These are phyloP conservation scores for Pelodiscus sinensis DNA, from an alignment of 2,113 vertebrate genomes.

Conservation along the genomic window DNA sequence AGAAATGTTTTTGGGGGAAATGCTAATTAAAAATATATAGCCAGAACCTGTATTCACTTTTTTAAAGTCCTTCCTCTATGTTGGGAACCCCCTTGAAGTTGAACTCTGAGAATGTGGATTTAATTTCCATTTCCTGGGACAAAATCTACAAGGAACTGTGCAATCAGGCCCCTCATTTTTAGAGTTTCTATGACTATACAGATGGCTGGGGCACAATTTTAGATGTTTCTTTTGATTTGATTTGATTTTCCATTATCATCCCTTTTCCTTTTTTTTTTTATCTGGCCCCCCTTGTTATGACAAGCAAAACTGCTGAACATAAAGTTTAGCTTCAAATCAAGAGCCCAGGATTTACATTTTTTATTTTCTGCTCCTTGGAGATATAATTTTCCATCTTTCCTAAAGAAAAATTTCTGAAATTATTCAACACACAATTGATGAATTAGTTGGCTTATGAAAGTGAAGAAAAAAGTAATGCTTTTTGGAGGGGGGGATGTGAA, in stretches of 20 bases:
- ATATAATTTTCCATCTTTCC: constrained; percentile 30
- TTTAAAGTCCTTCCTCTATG: background rate
- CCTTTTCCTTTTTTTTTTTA: constrained; percentile 38
- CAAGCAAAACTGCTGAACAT: constrained; percentile 26
- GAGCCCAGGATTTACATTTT: constrained; percentile 19
- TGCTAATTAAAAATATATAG: background rate
- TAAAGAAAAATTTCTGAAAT: background rate
- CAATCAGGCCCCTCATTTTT: background rate
- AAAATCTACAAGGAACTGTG: constrained; percentile 4
- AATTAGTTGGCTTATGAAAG: background rate
- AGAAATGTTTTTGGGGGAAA: background rate
- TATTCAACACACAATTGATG: background rate
- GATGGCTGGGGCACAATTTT: background rate
- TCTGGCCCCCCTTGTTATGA: background rate
- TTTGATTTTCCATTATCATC: background rate
- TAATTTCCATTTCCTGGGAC: constrained; percentile 9
- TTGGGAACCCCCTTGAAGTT: background rate
- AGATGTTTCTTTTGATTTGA: fast-evolving
- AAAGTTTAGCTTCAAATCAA: constrained; percentile 31
- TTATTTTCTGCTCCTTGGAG: constrained; percentile 31
- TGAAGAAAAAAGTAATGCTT: background rate
- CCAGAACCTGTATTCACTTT: background rate
- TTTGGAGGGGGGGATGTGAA: background rate
- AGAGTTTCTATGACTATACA: constrained; percentile 15
- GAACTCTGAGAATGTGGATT: fast-evolving